Percentiles rank a stretch among this genome's conserved stretches.
Conservation (phyloP, 2,797 vertebrate genomes). For the Babyrousa celebensis region DNA sequence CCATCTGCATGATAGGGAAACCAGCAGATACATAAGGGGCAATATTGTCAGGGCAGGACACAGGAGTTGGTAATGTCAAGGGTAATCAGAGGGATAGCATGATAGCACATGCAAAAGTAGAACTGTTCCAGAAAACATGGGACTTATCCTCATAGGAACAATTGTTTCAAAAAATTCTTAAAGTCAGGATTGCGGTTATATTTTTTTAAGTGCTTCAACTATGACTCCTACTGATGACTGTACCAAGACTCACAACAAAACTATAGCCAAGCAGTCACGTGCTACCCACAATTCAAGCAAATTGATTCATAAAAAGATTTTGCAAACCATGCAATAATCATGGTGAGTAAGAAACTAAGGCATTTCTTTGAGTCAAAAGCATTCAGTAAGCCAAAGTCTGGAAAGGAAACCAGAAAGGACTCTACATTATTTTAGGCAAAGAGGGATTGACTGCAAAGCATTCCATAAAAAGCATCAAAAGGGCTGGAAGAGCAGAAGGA, state of each 20-base stretch:
- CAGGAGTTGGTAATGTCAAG: background rate
- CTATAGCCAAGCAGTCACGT: background rate
- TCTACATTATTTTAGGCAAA: background rate
- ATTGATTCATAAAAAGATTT: background rate
- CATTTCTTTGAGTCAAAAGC: background rate
- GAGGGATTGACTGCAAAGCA: background rate
- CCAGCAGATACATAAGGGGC: background rate
- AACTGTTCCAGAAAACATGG: background rate
- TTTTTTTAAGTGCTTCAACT: background rate
- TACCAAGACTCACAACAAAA: background rate
- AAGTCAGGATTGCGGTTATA: background rate
- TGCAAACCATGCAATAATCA: background rate
- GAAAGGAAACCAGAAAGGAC: slow-evolving; percentile 45
- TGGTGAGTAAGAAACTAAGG: background rate
- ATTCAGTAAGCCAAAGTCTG: background rate
- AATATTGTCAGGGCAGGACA: background rate
- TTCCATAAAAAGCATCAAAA: background rate
- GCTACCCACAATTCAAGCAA: background rate
- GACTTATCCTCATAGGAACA: background rate
- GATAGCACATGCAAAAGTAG: background rate
- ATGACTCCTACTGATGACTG: background rate
- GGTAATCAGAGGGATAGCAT: too few species aligned
- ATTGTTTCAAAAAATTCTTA: slow-evolving; percentile 13
- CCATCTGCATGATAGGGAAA: background rate
- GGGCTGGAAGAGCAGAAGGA: background rate